A percentile compares a stretch with the other conserved stretches of the same genome.
Conservation (phyloP, 2,113 vertebrate genomes). For the Rhinogobius similis region DNA sequence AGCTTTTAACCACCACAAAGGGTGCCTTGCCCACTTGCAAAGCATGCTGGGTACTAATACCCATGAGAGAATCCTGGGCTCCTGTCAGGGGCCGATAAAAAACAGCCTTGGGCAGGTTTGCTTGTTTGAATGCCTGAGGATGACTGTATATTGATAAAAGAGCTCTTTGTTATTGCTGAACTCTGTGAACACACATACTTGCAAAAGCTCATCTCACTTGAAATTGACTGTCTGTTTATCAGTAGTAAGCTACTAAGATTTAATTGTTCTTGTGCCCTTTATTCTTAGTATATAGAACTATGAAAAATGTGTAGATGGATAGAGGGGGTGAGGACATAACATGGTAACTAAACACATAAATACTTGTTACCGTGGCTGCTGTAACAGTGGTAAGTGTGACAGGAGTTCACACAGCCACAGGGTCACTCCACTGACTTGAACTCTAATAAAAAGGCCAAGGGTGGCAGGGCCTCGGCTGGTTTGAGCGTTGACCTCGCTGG, state of each 20-base stretch:
- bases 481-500: conserved; percentile 68
- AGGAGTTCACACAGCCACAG: conserved; percentile 36
- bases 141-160: conserved; percentile 32
- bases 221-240: neutral
- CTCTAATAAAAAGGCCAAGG: conserved; percentile 67
- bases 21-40: conserved; percentile 85
- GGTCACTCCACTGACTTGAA: conserved; percentile 50
- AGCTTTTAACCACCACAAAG: conserved; percentile 99
- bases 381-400: conserved; percentile 18
- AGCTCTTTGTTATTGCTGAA: conserved; percentile 42
- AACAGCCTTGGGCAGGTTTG: conserved; percentile 58
- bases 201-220: conserved; percentile 6
- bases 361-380: conserved; percentile 1
- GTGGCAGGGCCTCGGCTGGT: conserved; percentile 57
- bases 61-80: conserved; percentile 69
- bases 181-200: conserved; percentile 35
- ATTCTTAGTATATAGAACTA: neutral
- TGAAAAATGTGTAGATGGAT: neutral
- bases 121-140: conserved; percentile 46
- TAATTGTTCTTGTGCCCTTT: neutral
- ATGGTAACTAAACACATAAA: neutral
- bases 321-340: too few relatives aligned
- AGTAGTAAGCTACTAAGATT: neutral
- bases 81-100: conserved; percentile 71
- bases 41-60: conserved; percentile 74